Percentiles rank a stretch among this genome's conserved stretches.
These are phyloP conservation scores for Puntigrus tetrazona DNA, from an alignment of 2,113 vertebrate genomes.

Conservation along the genomic window DNA sequence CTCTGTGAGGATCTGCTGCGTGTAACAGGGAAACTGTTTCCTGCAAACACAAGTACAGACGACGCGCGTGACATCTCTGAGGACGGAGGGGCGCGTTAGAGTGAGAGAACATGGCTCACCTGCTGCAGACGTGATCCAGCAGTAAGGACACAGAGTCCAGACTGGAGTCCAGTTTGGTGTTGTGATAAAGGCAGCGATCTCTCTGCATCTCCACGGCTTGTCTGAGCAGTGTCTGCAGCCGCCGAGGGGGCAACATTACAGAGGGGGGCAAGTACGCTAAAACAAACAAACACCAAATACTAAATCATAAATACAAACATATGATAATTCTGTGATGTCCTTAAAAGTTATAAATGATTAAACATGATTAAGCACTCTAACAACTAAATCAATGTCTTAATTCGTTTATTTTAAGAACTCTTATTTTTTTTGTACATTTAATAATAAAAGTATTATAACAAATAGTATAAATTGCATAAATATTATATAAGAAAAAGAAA, in stretches of 20 bases:
- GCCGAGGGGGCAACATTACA: conserved; percentile 96
- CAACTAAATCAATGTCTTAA: too few relatives aligned
- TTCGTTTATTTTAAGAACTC: not conserved
- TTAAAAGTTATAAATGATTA: not conserved
- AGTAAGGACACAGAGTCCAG: conserved; percentile 96
- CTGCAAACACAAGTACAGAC: conserved; percentile 66
- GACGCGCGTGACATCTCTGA: not conserved
- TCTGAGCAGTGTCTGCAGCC: conserved; percentile 93
- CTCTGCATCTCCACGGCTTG: conserved; percentile 97
- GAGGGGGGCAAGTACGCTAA: conserved; percentile 96
- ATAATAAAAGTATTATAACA: not conserved
- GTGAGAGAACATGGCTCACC: conserved; percentile 70
- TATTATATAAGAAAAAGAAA: not conserved
- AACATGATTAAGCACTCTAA: not conserved
- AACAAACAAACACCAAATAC: conserved; percentile 44
- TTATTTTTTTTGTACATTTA: too few relatives aligned
- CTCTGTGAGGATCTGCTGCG: conserved; percentile 97
- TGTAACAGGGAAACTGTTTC: conserved; percentile 99
- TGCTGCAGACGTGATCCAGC: conserved; percentile 97
- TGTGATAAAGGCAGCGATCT: conserved; percentile 98
- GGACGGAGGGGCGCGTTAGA: not conserved
- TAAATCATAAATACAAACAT: not conserved
- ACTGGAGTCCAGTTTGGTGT: conserved; percentile 93
- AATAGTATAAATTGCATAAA: not conserved
- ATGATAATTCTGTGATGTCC: not conserved